Conservation (phyloP, 1,140 invertebrate species). For the Nephotettix cincticeps region DNA sequence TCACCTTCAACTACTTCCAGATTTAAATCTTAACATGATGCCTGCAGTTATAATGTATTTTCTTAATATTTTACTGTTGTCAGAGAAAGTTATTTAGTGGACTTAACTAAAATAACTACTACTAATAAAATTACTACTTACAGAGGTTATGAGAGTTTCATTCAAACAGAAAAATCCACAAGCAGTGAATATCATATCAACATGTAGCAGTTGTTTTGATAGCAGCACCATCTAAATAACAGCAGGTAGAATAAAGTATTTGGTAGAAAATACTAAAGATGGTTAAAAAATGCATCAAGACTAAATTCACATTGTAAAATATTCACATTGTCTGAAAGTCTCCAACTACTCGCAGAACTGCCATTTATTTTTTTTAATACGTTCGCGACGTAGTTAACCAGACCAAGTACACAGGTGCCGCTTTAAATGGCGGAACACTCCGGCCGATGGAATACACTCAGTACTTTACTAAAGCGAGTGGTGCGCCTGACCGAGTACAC, state of each 20-base stretch:
- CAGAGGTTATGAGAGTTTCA: slow-evolving; percentile 8
- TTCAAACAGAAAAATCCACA: slow-evolving; percentile 7
- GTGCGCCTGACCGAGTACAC: too few species aligned
- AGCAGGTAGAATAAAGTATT: neutral
- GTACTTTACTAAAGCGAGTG: too few species aligned
- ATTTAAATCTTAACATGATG: too few species aligned
- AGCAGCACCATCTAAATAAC: neutral
- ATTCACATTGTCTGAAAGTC: neutral
- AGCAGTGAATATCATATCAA: neutral
- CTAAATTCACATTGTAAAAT: neutral
- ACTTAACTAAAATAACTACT: too few species aligned
- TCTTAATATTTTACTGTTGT: too few species aligned
- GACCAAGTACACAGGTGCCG: neutral
- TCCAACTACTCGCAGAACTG: neutral
- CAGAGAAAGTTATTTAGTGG: too few species aligned
- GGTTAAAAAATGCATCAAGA: neutral
- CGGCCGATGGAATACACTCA: too few species aligned
- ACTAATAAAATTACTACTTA: too few species aligned
- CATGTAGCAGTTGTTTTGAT: neutral
- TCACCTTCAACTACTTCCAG: too few species aligned
- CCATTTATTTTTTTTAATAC: neutral
- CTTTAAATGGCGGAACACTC: too few species aligned
- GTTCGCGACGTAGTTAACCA: neutral
- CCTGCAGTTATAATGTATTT: too few species aligned
- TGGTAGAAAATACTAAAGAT: neutral